A percentile compares a stretch with the other conserved stretches of the same genome.
These are phyloP conservation scores for Myrmecophaga tridactyla DNA, from an alignment of 2,113 vertebrate species.

Conservation along the genomic window DNA sequence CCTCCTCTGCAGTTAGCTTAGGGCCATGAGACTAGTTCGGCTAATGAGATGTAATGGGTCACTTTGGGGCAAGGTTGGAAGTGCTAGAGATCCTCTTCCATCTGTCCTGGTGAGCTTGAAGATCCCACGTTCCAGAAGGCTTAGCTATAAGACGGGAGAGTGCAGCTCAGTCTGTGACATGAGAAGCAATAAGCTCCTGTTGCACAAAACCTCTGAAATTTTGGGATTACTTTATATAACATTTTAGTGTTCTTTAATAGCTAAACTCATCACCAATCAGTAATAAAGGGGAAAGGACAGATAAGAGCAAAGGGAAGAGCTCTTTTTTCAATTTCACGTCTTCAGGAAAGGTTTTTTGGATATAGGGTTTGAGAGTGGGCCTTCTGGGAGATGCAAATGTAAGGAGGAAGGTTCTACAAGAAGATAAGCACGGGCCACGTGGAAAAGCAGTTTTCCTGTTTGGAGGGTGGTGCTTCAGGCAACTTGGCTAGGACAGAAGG, in stretches of 20 bases:
- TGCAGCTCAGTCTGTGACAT: neutral
- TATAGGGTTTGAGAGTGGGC: neutral
- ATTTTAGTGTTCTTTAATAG: neutral
- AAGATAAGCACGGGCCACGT: neutral
- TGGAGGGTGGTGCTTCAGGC: neutral
- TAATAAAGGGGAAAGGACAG: neutral
- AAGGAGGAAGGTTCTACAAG: neutral
- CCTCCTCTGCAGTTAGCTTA: neutral
- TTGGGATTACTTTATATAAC: neutral
- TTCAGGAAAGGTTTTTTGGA: neutral
- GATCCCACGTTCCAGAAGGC: neutral
- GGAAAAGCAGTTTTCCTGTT: neutral
- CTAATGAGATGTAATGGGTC: neutral
- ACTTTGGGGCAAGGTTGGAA: neutral
- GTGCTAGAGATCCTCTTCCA: neutral
- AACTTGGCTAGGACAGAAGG: neutral
- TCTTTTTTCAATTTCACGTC: neutral
- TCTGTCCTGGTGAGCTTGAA: neutral
- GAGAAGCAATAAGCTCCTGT: neutral
- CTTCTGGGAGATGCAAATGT: fast-evolving
- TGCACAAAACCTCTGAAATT: neutral
- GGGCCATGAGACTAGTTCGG: neutral
- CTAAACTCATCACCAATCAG: neutral
- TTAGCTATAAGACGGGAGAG: neutral
- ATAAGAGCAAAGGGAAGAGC: neutral